Evolutionary conservation across 2,797 vertebrate genomes (phyloP), one percentile per base, ranked within the genome.

Genomic region (Thaleichthys pacificus): DNA sequence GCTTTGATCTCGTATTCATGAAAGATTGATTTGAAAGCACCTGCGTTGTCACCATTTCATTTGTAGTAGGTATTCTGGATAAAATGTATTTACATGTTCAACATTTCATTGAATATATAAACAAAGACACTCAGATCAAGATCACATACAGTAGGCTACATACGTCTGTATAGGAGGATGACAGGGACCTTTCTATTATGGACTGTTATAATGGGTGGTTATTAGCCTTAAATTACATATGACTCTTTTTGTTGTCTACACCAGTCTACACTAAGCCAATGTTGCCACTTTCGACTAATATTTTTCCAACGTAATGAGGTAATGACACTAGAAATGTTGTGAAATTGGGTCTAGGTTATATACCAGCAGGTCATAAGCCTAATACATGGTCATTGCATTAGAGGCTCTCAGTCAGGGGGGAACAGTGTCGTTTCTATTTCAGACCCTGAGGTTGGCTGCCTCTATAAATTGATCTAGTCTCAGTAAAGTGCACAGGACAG

Each of bases 401-500:
- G 62, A 64, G 15, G 60, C 24, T 61, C 60, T 17, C 60, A 61
- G 60, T 8, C 61, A 70, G 62, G 22, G 61, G 60, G 32, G 71
- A 81, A 80, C 85, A 85, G 86, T 66, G 81, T 82, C 79, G 83
- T 89, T 88, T 90, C 86, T 89, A 82, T 90, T 91, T 92, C 74
- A 73, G 76, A 80, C 82, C 73, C 61, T 77, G 72, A 87, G 89
- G 86, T 91, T 88, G 84, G 84, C 83, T 83, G 83, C 85, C 85
- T 77, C 74, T 87, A 78, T 88, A 88, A 92, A 92, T 89, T 91
- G 89, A 88, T 90, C 85, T 82, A 73, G 71, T 78, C 73, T 73
- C 66, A 74, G 73, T 74, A 72, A 72, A 61, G 75, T 12, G 74
- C 83, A 85, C 82, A 87, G 84, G 85, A 88, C 84, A 77, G 89